phyloP scores from a whole-genome alignment of 1,140 invertebrate species.

The Bombus confusus region DNA sequence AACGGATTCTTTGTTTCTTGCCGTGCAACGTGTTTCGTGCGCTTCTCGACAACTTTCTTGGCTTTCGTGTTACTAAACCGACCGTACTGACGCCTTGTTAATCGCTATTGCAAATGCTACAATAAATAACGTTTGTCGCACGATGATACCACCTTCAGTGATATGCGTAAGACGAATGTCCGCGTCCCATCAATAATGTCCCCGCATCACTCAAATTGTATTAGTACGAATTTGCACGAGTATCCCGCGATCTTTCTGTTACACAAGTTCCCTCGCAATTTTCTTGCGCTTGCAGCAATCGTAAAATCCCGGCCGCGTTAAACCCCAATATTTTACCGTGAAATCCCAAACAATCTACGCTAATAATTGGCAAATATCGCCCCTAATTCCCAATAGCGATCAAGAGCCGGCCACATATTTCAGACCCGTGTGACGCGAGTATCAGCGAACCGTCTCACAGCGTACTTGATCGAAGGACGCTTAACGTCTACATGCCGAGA shows the following conservation, averaged over 20 bases:
- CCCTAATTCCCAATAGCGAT: neutral
- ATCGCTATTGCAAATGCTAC: no score
- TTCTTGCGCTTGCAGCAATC: neutral
- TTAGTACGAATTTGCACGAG: no score
- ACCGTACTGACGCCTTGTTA: no score
- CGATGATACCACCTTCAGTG: no score
- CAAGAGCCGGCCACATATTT: neutral
- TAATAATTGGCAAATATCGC: neutral
- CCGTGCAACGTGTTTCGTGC: neutral
- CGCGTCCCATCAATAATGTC: no score
- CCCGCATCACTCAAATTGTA: no score
- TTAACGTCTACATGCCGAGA: slow-evolving; percentile 7
- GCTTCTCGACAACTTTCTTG: no score
- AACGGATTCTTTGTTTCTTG: neutral
- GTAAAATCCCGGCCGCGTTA: neutral
- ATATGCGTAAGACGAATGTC: no score
- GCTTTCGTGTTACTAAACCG: no score
- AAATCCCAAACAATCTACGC: neutral
- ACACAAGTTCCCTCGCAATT: rapidly evolving
- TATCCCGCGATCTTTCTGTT: rapidly evolving
- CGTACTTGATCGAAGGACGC: neutral
- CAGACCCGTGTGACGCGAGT: neutral
- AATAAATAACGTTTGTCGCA: no score
- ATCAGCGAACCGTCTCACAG: slow-evolving; percentile 17
- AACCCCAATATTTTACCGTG: neutral